Base-by-base conservation (phyloP, 2,113 vertebrate genomes). In the Cisticola juncidis region DNA sequence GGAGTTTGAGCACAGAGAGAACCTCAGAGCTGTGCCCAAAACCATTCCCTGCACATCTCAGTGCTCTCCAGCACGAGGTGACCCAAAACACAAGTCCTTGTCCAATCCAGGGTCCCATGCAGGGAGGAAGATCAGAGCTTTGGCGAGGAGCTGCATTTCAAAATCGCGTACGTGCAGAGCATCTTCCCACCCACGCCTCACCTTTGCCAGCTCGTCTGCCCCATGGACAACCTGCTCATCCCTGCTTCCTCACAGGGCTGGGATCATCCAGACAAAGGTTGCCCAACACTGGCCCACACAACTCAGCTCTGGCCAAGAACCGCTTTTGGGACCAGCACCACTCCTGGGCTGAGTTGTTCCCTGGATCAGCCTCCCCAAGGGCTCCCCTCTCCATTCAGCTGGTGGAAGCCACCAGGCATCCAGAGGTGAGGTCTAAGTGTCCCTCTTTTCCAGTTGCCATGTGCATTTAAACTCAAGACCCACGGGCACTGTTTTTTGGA, bases 181-280 rank as follows among this genome's bases (percentile, higher is more conserved):
- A 84, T 56, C 68, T 42, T 71, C 42, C 92, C 88, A 86, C 86
- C 76, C 86, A 94, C 96, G 11, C 48, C 50, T 40, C 94, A 7
- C 14, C 33, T 26, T 2, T 6, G 29, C 12, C 29, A 81, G 82
- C 94, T 81, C 5, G 2, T 81, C 92, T 83, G 82, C 70, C 62
- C 9, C 83, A 57, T 16, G 9, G 19, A 77, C 88, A 92, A 9
- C 72, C 83, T 36, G 33, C 66, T 93, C 19, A 22, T 25, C 88
- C 77, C 82, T 40, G 92, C 71, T 78, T 77, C 86, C 58, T 90
- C 22, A 1, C 56, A 25, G 86, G 72, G n/a, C 85, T 94, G 82
- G 90, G 18, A 35, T 33, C 3, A 72, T 42, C 66, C 61, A 33
- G 60, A 73, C 79, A 68, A 28, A 16, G n/a, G 44, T 92, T 94